A percentile compares a stretch with the other conserved stretches of the same genome.
Evolutionary conservation across 1,140 invertebrate genomes (phyloP).

Genomic region (Diorhabda sublineata): DNA sequence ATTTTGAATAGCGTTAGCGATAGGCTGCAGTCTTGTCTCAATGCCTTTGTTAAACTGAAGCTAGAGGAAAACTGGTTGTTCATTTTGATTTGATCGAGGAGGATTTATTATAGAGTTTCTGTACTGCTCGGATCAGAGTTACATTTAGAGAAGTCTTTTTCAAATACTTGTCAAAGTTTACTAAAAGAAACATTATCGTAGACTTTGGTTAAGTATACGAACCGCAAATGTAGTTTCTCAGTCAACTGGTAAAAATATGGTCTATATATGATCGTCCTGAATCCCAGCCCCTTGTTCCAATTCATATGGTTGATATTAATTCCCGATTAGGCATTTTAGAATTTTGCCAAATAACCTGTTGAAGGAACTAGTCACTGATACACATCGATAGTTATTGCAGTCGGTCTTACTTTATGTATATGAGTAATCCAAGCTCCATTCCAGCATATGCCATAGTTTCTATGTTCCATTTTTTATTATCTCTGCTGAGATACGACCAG

Average conservation of each 20-base stretch:
- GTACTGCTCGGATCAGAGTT: too few relatives aligned
- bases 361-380: not conserved
- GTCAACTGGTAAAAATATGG: too few relatives aligned
- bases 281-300: not conserved
- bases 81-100: too few relatives aligned
- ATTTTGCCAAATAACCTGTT: not conserved
- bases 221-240: too few relatives aligned
- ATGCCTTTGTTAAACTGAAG: too few relatives aligned
- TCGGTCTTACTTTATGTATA: too few relatives aligned
- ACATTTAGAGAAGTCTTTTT: not conserved
- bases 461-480: not conserved
- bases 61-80: too few relatives aligned
- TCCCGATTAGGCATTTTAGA: not conserved
- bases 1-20: not conserved
- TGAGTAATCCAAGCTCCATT: not conserved
- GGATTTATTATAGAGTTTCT: too few relatives aligned
- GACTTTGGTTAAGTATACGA: too few relatives aligned
- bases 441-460: not conserved
- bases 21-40: not conserved
- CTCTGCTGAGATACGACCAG: not conserved
- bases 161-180: not conserved
- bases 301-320: not conserved
- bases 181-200: not conserved
- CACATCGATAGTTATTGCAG: not conserved
- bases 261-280: not conserved